phyloP scores from a whole-genome alignment of 2,888 invertebrate genomes.

The Laothoe populi region DNA sequence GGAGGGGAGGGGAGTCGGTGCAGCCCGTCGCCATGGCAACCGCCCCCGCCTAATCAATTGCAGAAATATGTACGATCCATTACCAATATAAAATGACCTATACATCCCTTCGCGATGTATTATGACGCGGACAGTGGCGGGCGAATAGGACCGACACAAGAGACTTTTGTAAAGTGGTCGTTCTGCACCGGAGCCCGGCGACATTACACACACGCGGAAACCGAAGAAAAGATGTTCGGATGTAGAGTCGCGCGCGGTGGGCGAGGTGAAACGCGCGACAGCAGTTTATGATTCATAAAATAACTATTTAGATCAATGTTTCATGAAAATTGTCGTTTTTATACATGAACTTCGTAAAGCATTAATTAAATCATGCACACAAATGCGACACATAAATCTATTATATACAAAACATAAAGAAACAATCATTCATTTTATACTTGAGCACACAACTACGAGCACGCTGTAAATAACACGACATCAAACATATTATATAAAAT shows the following conservation, averaged over 20 bases:
- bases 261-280: background rate
- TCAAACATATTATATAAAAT: too few relatives aligned
- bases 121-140: constrained; percentile 29
- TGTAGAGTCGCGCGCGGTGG: constrained; percentile 27
- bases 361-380: too few relatives aligned
- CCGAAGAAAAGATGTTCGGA: constrained; percentile 75
- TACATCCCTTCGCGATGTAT: constrained; percentile 41
- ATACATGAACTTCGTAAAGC: too few relatives aligned
- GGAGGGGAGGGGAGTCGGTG: constrained; percentile 45
- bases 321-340: too few relatives aligned
- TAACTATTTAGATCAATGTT: background rate
- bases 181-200: constrained; percentile 59
- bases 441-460: too few relatives aligned
- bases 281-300: background rate
- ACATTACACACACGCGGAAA: constrained; percentile 55
- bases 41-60: constrained; percentile 85
- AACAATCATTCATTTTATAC: too few relatives aligned
- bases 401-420: too few relatives aligned
- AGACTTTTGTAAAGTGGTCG: constrained; percentile 53
- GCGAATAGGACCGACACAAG: constrained; percentile 39
- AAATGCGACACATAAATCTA: too few relatives aligned
- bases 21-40: constrained; percentile 74
- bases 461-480: too few relatives aligned
- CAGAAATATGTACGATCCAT: constrained; percentile 83
- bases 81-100: constrained; percentile 53